A percentile compares a stretch with the other conserved stretches of the same genome.
phyloP scores from a whole-genome alignment of 2,113 vertebrate genomes.

The Odocoileus virginianus region DNA sequence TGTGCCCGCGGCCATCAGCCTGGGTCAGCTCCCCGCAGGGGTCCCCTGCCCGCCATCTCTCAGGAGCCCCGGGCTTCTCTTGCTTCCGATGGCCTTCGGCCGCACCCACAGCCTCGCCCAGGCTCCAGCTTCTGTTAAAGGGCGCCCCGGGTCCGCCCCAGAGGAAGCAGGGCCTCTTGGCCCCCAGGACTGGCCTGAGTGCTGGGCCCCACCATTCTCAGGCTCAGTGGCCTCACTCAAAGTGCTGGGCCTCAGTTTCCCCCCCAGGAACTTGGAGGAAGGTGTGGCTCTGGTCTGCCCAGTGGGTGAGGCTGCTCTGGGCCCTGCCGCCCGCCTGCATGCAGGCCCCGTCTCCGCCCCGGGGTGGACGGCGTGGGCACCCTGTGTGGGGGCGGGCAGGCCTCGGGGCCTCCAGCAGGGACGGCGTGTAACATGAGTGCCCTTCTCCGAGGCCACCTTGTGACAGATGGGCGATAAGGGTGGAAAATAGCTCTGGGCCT shows the following conservation, averaged over 20 bases:
- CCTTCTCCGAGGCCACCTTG: neutral
- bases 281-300: neutral
- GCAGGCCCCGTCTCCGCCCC: rapidly evolving
- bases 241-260: neutral
- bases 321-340: neutral
- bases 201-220: neutral
- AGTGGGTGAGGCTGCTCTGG: neutral
- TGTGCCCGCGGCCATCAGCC: neutral
- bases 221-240: neutral
- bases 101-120: rapidly evolving
- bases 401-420: neutral
- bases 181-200: neutral
- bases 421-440: neutral
- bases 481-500: conserved; percentile 46
- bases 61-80: neutral
- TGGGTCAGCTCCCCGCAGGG: rapidly evolving
- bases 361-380: neutral
- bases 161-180: rapidly evolving
- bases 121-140: neutral
- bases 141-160: neutral
- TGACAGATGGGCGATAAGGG: conserved; percentile 55
- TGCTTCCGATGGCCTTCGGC: neutral
- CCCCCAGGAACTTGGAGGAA: rapidly evolving
- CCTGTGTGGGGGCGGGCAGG: neutral
- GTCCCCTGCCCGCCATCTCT: neutral